phyloP scores from a whole-genome alignment of 35 echinoderm and acorn worm species.

The Heliocidaris tuberculata region DNA sequence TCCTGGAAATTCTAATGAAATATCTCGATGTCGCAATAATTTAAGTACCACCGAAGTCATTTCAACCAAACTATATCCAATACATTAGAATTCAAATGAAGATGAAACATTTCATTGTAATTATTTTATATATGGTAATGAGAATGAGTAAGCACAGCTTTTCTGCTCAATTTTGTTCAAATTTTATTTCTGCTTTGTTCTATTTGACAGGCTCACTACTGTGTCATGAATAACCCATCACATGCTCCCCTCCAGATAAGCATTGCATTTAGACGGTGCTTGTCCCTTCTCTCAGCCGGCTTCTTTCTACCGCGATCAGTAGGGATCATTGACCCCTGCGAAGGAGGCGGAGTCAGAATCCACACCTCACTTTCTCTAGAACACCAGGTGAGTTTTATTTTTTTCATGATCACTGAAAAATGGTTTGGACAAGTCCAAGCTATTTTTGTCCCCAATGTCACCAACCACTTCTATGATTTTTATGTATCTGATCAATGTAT shows the following conservation, averaged over 20 bases:
- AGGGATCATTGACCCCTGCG: slow-evolving; percentile 96
- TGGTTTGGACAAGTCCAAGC: background rate
- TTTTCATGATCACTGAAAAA: background rate
- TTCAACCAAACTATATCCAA: too few species aligned
- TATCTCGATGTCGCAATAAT: too few species aligned
- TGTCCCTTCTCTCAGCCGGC: slow-evolving; percentile 84
- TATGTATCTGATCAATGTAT: background rate
- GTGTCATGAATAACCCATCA: slow-evolving; percentile 91
- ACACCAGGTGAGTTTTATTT: slow-evolving; percentile 76
- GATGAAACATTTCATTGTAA: too few species aligned
- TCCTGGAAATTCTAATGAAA: too few species aligned
- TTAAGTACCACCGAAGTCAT: too few species aligned
- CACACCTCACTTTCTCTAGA: slow-evolving; percentile 90
- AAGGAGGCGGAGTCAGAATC: slow-evolving; percentile 77
- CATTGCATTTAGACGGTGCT: slow-evolving; percentile 84
- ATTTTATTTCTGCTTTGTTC: background rate
- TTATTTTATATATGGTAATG: too few species aligned
- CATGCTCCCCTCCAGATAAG: slow-evolving; percentile 83
- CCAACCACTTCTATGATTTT: background rate
- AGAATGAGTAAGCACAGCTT: too few species aligned
- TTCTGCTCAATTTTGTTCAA: background rate
- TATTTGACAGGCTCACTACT: slow-evolving; percentile 80
- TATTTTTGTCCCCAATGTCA: background rate
- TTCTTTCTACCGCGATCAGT: slow-evolving; percentile 94
- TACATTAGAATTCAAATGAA: too few species aligned